Evolutionary conservation across 2,113 vertebrate species (phyloP).

Genomic region (Cairina moschata): DNA sequence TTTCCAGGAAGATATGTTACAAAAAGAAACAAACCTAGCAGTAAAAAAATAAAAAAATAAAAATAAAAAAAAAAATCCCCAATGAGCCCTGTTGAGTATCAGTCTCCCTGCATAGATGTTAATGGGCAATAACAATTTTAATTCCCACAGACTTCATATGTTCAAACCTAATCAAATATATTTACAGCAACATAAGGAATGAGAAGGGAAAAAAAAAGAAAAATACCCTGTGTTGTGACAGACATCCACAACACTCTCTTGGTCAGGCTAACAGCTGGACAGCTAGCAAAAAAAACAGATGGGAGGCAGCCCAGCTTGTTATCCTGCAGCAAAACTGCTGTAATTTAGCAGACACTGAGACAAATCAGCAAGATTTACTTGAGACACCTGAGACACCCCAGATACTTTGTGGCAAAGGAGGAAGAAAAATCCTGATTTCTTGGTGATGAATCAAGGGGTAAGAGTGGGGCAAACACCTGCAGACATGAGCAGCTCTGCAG

Average conservation of each 20-base stretch:
- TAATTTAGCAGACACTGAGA: neutral
- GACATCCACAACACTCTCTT: neutral
- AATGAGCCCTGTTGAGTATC: neutral
- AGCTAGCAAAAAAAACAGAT: neutral
- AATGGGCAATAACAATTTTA: slow-evolving; percentile 1
- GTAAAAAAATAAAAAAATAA: neutral
- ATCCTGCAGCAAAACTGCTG: neutral
- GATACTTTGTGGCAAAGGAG: neutral
- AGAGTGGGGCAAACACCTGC: neutral
- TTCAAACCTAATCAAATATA: neutral
- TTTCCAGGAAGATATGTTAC: neutral
- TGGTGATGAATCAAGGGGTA: neutral
- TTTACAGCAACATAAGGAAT: neutral
- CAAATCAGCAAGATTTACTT: slow-evolving; percentile 30
- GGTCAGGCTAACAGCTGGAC: neutral
- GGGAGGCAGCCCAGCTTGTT: slow-evolving; percentile 4
- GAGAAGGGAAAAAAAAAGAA: neutral
- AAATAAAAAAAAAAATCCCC: neutral
- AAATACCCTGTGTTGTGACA: neutral
- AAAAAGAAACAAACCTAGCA: neutral
- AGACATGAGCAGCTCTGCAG: neutral
- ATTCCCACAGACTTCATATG: neutral
- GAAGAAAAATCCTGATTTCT: neutral
- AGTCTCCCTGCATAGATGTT: neutral
- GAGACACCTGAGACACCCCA: neutral